Conservation (phyloP, 1,140 invertebrate genomes). For the Oreohelix idahoensis region DNA sequence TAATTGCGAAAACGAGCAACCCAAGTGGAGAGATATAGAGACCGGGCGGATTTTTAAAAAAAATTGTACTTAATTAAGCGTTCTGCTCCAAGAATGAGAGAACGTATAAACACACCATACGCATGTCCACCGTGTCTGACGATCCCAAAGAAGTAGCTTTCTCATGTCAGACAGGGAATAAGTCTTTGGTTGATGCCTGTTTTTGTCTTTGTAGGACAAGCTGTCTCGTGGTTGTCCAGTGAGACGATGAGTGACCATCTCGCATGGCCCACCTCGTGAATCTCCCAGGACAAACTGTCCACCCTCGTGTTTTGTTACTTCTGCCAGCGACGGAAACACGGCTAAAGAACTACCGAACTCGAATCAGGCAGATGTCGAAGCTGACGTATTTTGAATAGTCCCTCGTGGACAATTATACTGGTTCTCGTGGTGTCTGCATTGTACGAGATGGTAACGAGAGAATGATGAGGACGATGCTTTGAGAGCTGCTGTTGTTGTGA, state of each 20-base stretch:
- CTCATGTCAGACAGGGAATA: neutral
- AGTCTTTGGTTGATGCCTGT: neutral
- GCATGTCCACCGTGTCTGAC: too few species aligned
- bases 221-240: neutral
- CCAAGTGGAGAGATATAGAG: too few species aligned
- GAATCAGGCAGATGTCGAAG: neutral
- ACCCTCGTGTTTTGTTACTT: neutral
- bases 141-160: neutral
- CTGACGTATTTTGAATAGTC: neutral
- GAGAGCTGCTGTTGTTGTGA: conserved; percentile 7
- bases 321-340: neutral
- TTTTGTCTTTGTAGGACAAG: neutral
- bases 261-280: neutral
- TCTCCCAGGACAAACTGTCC: neutral
- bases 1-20: too few species aligned
- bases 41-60: too few species aligned
- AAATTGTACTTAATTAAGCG: too few species aligned
- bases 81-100: too few species aligned
- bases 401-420: neutral
- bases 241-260: conserved; percentile 1
- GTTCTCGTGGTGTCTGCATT: neutral
- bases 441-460: neutral
- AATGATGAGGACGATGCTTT: neutral
- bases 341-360: neutral
- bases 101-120: too few species aligned